These are phyloP conservation scores for Eupithecia exiguata DNA, from an alignment of 2,888 invertebrate species.

Conservation along the genomic window DNA sequence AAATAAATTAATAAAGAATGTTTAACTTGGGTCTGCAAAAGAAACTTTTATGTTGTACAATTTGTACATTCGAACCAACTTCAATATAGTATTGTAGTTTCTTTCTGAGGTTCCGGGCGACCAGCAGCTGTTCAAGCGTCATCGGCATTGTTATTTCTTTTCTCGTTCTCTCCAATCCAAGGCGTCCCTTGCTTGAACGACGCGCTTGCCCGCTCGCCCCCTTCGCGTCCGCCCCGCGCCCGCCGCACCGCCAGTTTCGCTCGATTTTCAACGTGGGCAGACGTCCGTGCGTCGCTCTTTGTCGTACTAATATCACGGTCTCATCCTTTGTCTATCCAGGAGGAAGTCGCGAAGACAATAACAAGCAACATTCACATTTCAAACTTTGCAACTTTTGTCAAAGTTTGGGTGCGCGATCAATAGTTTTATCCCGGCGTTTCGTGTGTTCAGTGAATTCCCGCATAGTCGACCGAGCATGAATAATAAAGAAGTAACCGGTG, in stretches of 20 bases:
- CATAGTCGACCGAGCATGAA: slow-evolving; percentile 81
- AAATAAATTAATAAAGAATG: not conserved
- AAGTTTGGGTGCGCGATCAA: slow-evolving; percentile 58
- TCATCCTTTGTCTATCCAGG: slow-evolving; percentile 80
- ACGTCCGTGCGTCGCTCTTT: slow-evolving; percentile 55
- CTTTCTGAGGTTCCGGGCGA: slow-evolving; percentile 2
- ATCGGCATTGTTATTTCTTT: slow-evolving; percentile 58
- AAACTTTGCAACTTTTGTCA: slow-evolving; percentile 40
- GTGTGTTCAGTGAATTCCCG: slow-evolving; percentile 76
- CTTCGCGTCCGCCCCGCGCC: slow-evolving; percentile 52
- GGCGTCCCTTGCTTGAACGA: slow-evolving; percentile 52
- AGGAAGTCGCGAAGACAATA: slow-evolving; percentile 59
- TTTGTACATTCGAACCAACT: slow-evolving; percentile 9
- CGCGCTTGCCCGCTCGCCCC: slow-evolving; percentile 46
- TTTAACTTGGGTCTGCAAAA: not conserved
- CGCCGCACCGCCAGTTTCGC: slow-evolving; percentile 73
- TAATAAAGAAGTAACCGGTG: slow-evolving; percentile 81
- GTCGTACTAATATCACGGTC: slow-evolving; percentile 67
- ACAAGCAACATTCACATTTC: slow-evolving; percentile 38
- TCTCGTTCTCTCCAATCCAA: slow-evolving; percentile 61
- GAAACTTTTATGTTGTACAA: slow-evolving; percentile 2
- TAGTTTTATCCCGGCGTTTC: slow-evolving; percentile 61
- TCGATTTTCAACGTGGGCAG: slow-evolving; percentile 74
- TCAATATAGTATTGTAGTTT: too few relatives aligned
- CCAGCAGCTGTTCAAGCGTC: slow-evolving; percentile 37